These are phyloP conservation scores for Lithophane socia DNA, from an alignment of 2,888 invertebrate genomes.

Conservation along the genomic window DNA sequence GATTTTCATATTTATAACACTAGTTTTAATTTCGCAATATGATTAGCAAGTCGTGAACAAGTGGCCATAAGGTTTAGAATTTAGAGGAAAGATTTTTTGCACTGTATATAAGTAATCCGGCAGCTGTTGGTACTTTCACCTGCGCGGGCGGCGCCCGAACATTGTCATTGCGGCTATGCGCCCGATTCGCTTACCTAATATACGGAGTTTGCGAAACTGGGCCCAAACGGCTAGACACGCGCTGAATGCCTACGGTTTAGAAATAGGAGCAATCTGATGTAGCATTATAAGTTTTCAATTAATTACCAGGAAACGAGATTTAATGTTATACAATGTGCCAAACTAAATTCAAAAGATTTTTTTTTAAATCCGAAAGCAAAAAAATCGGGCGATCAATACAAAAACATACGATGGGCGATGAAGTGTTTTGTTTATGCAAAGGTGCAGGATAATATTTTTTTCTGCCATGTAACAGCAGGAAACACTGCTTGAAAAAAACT, in stretches of 20 bases:
- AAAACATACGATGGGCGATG: conserved; percentile 8
- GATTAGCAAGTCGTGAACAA: conserved; percentile 29
- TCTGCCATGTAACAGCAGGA: conserved; percentile 33
- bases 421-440: conserved; percentile 46
- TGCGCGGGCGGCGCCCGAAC: conserved; percentile 76
- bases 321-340: conserved; percentile 15
- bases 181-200: conserved; percentile 86
- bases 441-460: conserved; percentile 45
- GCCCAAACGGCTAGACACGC: conserved; percentile 76
- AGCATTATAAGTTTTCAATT: conserved; percentile 13
- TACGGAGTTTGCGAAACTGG: conserved; percentile 83
- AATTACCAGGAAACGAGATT: conserved; percentile 26
- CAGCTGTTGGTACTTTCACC: conserved; percentile 84
- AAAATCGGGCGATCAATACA: conserved; percentile 30
- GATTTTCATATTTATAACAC: conserved; percentile 23
- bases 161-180: conserved; percentile 83
- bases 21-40: conserved; percentile 32
- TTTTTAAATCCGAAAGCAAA: conserved; percentile 11
- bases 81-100: conserved; percentile 49
- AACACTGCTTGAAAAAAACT: conserved; percentile 38
- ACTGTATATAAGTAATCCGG: conserved; percentile 73
- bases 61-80: conserved; percentile 41
- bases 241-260: conserved; percentile 72
- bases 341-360: neutral
- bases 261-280: conserved; percentile 71